phyloP scores from a whole-genome alignment of 2,113 vertebrate genomes.

The Ranitomeya imitator region DNA sequence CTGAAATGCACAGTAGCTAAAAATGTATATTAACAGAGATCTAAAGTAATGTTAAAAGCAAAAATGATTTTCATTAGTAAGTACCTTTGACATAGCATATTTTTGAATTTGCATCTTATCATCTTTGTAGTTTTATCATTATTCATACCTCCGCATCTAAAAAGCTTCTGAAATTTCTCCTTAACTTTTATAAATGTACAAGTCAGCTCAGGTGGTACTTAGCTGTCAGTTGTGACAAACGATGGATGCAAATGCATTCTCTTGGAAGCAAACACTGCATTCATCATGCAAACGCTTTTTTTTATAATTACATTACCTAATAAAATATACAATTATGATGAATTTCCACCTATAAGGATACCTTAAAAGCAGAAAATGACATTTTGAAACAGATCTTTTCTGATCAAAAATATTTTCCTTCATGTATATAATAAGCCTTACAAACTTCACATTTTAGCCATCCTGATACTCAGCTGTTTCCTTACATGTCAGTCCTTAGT shows the following conservation, averaged over 20 bases:
- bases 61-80: not conserved
- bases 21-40: not conserved
- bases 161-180: slow-evolving; percentile 60
- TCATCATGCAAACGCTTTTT: slow-evolving; percentile 63
- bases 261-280: slow-evolving; percentile 61
- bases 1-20: not conserved
- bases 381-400: slow-evolving; percentile 51
- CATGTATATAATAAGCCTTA: slow-evolving; percentile 3
- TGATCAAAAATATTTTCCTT: not conserved
- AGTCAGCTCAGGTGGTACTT: slow-evolving; percentile 60
- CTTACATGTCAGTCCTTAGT: not conserved
- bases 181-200: slow-evolving; percentile 57
- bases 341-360: slow-evolving; percentile 50
- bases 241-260: slow-evolving; percentile 61
- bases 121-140: slow-evolving; percentile 45
- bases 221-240: slow-evolving; percentile 65
- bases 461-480: not conserved
- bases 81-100: slow-evolving; percentile 23
- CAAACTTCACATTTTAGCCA: not conserved
- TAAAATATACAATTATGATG: slow-evolving; percentile 62
- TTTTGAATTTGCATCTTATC: slow-evolving; percentile 46
- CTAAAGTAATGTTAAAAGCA: not conserved
- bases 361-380: slow-evolving; percentile 41
- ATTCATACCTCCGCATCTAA: slow-evolving; percentile 28
- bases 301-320: slow-evolving; percentile 64